Evolutionary conservation across 2,888 invertebrate genomes (phyloP), one percentile per base, ranked within the genome.

Genomic region (Parnassius glacialis): DNA sequence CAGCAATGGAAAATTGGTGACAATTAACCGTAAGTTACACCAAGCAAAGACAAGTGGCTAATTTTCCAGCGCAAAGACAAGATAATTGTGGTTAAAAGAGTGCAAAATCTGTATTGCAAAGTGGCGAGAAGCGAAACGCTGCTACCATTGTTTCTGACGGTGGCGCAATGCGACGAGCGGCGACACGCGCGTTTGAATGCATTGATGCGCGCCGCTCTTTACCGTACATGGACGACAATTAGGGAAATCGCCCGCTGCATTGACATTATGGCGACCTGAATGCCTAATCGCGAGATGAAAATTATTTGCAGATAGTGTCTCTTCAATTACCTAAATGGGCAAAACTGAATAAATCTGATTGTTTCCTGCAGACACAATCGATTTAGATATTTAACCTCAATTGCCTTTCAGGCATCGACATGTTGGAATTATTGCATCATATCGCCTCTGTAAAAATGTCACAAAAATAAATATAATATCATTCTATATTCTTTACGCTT

Each of bases 111-210:
- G 71, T 78, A 75, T 79, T 80, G 80, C 70, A 66, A 82, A 81
- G 80, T 81, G 75, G 76, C 78, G 79, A 83, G 80, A 78, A 76
- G 70, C 73, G 64, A 61, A 67, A 59, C 67, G 64, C 52, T 64
- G 75, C 70, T 65, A 67, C 81, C 74, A 86, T 87, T 88, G 87
- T 87, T 77, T 87, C 74, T 68, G 67, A 56, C 70, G 70, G 74
- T 87, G 82, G 78, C 81, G 87, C 82, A 87, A 88, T 77, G 74
- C 81, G 87, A 86, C 86, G 89, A 87, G 74, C 81, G 87, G 86
- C 86, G 89, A 87, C 85, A 89, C 87, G 90, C 86, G 82, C 83
- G 75, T 88, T 85, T 87, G 83, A 80, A 68, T 80, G 81, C 81
- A 89, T 87, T 87, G 87, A 87, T 85, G 84, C 85, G 80, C 79